A percentile compares a stretch with the other conserved stretches of the same genome.
These are phyloP conservation scores for Glaucopsyche alexis DNA, from an alignment of 2,888 invertebrate genomes.

Conservation along the genomic window DNA sequence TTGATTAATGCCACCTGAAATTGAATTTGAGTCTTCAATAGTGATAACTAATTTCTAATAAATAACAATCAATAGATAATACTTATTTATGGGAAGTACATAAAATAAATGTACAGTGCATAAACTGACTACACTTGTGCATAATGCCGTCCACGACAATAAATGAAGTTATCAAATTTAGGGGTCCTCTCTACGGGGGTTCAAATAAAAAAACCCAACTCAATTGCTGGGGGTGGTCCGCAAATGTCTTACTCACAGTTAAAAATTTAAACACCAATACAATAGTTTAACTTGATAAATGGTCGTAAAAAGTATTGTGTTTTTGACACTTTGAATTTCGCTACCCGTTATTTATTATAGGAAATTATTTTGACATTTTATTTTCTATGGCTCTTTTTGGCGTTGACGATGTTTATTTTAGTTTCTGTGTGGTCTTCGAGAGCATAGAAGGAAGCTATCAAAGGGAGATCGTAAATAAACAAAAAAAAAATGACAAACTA, in stretches of 20 bases:
- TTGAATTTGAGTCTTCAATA: too few species aligned
- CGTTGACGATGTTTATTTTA: neutral
- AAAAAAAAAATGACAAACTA: too few species aligned
- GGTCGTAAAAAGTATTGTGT: conserved; percentile 20
- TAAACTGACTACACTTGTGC: conserved; percentile 32
- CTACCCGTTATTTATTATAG: conserved; percentile 40
- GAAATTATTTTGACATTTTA: conserved; percentile 29
- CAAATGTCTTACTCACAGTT: conserved; percentile 66
- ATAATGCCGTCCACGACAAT: conserved; percentile 58
- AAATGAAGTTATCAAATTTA: conserved; percentile 77
- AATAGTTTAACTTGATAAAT: conserved; percentile 64
- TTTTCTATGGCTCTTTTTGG: conserved; percentile 9
- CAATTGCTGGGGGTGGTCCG: conserved; percentile 56
- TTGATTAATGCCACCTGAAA: too few species aligned
- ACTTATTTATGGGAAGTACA: too few species aligned
- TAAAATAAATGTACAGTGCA: too few species aligned
- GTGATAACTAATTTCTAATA: too few species aligned
- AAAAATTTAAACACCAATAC: conserved; percentile 72
- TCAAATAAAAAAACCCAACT: conserved; percentile 65
- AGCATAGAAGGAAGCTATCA: too few species aligned
- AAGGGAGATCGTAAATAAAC: too few species aligned
- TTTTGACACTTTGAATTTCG: conserved; percentile 42
- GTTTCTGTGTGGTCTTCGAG: neutral
- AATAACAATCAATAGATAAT: too few species aligned
- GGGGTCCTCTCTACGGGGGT: conserved; percentile 55